Percentiles rank a stretch among this genome's conserved stretches.
Evolutionary conservation across 2,888 invertebrate species (phyloP).

Genomic region (Calephelis perditalis): DNA sequence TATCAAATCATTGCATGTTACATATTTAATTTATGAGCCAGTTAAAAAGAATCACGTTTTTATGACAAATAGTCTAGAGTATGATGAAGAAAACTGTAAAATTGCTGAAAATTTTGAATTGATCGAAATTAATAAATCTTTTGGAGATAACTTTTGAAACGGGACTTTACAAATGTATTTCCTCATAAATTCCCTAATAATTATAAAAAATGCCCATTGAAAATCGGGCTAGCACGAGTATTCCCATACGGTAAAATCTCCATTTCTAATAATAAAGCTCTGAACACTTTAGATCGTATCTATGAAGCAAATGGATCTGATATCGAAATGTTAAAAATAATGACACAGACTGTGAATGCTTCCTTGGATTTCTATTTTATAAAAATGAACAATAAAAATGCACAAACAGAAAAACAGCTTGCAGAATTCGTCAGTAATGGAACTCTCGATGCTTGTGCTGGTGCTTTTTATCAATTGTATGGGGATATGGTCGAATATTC

Average conservation of each 20-base stretch:
- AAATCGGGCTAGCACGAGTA: conserved; percentile 44
- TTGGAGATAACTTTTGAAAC: conserved; percentile 33
- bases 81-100: conserved; percentile 41
- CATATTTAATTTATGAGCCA: conserved; percentile 37
- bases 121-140: conserved; percentile 39
- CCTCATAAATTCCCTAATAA: conserved; percentile 40
- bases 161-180: conserved; percentile 32
- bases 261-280: conserved; percentile 35
- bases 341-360: conserved; percentile 48
- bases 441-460: conserved; percentile 51
- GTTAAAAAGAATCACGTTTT: conserved; percentile 28
- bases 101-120: conserved; percentile 28
- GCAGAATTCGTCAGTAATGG: conserved; percentile 46
- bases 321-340: conserved; percentile 50
- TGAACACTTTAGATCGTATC: conserved; percentile 41
- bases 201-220: conserved; percentile 49
- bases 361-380: conserved; percentile 44
- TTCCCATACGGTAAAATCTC: conserved; percentile 49
- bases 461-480: conserved; percentile 52
- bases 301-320: conserved; percentile 45
- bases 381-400: conserved; percentile 38
- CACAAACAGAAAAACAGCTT: conserved; percentile 34
- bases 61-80: conserved; percentile 38
- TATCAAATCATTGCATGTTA: conserved; percentile 37
- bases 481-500: conserved; percentile 54